A percentile compares a stretch with the other conserved stretches of the same genome.
These are phyloP conservation scores for Chaitophorus viminalis DNA, from an alignment of 2,888 invertebrate species.

Conservation along the genomic window DNA sequence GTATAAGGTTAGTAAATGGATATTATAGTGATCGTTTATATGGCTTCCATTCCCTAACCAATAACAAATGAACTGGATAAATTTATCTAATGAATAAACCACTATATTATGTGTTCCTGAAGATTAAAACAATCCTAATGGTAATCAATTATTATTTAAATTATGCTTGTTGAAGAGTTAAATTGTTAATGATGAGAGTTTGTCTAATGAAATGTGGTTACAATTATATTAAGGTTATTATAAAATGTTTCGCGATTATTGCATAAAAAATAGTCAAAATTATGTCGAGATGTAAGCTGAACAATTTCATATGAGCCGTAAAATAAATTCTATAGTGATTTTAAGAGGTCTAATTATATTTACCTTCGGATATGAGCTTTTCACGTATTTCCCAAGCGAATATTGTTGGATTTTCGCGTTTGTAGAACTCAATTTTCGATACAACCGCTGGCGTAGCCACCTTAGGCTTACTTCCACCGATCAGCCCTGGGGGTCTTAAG, in stretches of 20 bases:
- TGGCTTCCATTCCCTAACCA: background rate
- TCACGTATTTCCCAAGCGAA: conserved; percentile 99
- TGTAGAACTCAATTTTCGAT: conserved; percentile 97
- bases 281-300: background rate
- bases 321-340: background rate
- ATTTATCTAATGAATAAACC: background rate
- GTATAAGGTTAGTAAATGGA: background rate
- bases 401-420: conserved; percentile 96
- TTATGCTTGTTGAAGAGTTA: background rate
- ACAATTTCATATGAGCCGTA: background rate
- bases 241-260: too few relatives aligned
- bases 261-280: too few relatives aligned
- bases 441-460: conserved; percentile 97
- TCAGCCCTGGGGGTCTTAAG: conserved; percentile 87
- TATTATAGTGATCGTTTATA: background rate
- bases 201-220: too few relatives aligned
- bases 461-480: conserved; percentile 96
- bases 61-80: background rate
- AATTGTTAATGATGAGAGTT: too few relatives aligned
- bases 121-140: background rate
- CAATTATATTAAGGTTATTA: too few relatives aligned
- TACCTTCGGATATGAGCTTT: conserved; percentile 95
- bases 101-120: background rate
- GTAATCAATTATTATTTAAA: background rate
- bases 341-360: conserved; percentile 66